phyloP scores from a whole-genome alignment of 2,888 invertebrate genomes.

The Thymelicus lineola region DNA sequence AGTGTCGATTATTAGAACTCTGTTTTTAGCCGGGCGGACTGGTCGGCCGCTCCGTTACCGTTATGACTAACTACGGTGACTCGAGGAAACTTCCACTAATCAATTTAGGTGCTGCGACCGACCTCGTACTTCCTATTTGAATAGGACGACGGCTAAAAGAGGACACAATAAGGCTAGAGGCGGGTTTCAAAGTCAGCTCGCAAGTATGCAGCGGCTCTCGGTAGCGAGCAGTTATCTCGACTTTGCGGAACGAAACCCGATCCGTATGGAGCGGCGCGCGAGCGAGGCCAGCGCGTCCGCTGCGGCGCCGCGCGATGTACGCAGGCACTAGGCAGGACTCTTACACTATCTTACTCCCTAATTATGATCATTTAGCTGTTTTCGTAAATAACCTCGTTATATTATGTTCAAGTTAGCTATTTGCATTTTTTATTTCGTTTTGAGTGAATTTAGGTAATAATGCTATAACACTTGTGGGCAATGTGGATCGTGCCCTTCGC shows the following conservation, averaged over 20 bases:
- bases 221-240: constrained; percentile 72
- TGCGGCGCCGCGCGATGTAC: constrained; percentile 19
- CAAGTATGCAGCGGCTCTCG: constrained; percentile 64
- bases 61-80: constrained; percentile 62
- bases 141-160: constrained; percentile 66
- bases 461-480: constrained; percentile 41
- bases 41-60: constrained; percentile 56
- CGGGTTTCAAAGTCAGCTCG: constrained; percentile 67
- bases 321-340: not conserved
- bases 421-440: not conserved
- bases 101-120: constrained; percentile 60
- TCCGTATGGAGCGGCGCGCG: constrained; percentile 67
- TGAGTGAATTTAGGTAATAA: not conserved
- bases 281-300: constrained; percentile 66
- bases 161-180: constrained; percentile 67
- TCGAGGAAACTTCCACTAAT: constrained; percentile 63
- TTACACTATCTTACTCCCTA: constrained; percentile 6
- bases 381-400: not conserved
- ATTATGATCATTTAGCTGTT: not conserved
- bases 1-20: constrained; percentile 83
- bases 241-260: constrained; percentile 83
- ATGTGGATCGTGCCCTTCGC: constrained; percentile 43
- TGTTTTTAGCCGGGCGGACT: constrained; percentile 71
- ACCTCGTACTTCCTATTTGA: constrained; percentile 74
- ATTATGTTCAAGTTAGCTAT: not conserved